phyloP scores from a whole-genome alignment of 2,797 vertebrate genomes.

The Arctocebus calabarensis region DNA sequence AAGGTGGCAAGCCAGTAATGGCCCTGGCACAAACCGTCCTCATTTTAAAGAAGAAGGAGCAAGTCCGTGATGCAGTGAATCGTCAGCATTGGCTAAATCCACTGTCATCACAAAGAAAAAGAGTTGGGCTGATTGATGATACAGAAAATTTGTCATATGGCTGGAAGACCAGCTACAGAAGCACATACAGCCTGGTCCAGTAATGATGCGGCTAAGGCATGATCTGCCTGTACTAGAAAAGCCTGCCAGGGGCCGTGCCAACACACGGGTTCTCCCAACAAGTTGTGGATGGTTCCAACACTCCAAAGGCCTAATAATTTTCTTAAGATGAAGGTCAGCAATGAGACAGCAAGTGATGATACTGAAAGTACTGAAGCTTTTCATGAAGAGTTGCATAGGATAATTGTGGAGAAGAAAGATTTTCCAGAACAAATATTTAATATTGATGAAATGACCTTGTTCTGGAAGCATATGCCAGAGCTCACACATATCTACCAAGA shows the following conservation, averaged over 20 bases:
- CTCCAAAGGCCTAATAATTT: not conserved
- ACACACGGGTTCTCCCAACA: not conserved
- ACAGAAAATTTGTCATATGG: not conserved
- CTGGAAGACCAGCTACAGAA: not conserved
- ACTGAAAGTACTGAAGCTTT: not conserved
- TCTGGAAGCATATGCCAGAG: not conserved
- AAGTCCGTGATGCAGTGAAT: not conserved
- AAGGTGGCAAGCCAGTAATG: not conserved
- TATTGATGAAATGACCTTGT: not conserved
- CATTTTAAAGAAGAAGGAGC: not conserved
- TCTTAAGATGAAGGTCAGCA: not conserved
- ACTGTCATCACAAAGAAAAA: not conserved
- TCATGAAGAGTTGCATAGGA: not conserved
- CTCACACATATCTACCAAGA: not conserved
- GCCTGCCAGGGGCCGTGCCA: too few relatives aligned
- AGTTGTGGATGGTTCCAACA: not conserved
- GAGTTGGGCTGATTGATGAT: not conserved
- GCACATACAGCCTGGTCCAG: not conserved
- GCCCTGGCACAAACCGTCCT: not conserved
- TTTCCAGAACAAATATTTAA: not conserved
- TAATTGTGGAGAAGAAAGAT: not conserved
- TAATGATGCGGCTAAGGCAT: not conserved
- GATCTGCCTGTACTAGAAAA: too few relatives aligned
- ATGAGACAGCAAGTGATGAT: not conserved
- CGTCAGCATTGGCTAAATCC: not conserved